These are phyloP conservation scores for Agrotis ipsilon DNA, from an alignment of 2,888 invertebrate genomes.

Conservation along the genomic window DNA sequence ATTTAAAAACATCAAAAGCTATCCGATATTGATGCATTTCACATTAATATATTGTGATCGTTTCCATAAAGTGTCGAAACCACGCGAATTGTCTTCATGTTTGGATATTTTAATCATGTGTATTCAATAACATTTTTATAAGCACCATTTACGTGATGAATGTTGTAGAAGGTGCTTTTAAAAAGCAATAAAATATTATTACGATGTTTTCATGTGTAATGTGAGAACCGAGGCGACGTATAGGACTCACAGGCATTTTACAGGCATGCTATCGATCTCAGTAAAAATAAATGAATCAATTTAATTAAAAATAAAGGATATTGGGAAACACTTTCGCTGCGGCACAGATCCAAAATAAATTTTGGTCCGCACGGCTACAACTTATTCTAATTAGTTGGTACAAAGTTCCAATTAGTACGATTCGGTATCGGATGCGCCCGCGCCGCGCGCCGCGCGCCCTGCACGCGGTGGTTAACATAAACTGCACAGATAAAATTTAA, in stretches of 20 bases:
- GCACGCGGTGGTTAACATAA: conserved; percentile 82
- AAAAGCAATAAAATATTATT: conserved; percentile 42
- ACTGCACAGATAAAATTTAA: conserved; percentile 87
- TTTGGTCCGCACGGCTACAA: conserved; percentile 71
- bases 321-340: conserved; percentile 71
- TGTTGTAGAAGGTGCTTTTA: conserved; percentile 51
- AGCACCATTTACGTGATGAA: conserved; percentile 66
- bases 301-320: conserved; percentile 63
- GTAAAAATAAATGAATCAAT: conserved; percentile 53
- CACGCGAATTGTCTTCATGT: conserved; percentile 72
- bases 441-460: conserved; percentile 66
- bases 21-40: conserved; percentile 66
- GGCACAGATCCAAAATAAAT: conserved; percentile 74
- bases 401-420: conserved; percentile 85
- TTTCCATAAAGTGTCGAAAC: conserved; percentile 61
- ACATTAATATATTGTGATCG: conserved; percentile 74
- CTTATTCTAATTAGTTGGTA: conserved; percentile 87
- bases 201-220: conserved; percentile 40
- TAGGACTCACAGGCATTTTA: conserved; percentile 33
- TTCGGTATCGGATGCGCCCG: conserved; percentile 78
- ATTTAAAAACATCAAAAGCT: conserved; percentile 38
- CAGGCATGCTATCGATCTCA: conserved; percentile 47
- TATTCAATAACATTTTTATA: conserved; percentile 63
- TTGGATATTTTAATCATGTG: conserved; percentile 67
- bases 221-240: conserved; percentile 45